These are phyloP conservation scores for Stegana nigrithorax DNA, from an alignment of 2,888 invertebrate genomes.

Conservation along the genomic window DNA sequence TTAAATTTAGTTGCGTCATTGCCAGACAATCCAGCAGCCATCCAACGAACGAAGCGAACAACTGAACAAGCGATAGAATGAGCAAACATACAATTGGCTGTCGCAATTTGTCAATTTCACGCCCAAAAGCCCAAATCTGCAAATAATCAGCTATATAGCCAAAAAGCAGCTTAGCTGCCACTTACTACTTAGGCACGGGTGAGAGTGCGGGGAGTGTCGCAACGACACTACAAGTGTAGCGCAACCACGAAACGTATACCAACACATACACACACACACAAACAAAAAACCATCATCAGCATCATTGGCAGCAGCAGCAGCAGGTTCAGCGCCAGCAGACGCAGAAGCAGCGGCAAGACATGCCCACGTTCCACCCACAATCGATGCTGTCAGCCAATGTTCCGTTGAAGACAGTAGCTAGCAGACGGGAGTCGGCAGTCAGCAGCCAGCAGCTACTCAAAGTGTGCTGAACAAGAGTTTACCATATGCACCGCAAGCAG, in stretches of 20 bases:
- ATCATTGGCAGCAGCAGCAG: background rate
- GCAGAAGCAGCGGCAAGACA: background rate
- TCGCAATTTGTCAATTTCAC: conserved; percentile 19
- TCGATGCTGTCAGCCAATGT: too few species aligned
- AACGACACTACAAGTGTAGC: background rate
- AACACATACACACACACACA: conserved; percentile 7
- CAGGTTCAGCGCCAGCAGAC: background rate
- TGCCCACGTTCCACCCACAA: too few species aligned
- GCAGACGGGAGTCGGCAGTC: too few species aligned
- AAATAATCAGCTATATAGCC: conserved; percentile 12
- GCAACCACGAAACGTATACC: conserved; percentile 3
- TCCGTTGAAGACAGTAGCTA: too few species aligned
- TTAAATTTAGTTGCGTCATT: too few species aligned
- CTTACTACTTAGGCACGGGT: too few species aligned
- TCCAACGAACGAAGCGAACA: background rate
- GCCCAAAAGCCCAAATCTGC: conserved; percentile 12
- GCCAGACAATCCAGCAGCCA: too few species aligned
- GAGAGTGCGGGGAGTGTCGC: background rate
- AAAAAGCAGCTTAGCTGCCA: background rate
- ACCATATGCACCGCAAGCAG: background rate
- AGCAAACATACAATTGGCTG: conserved; percentile 1
- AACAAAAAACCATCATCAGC: background rate
- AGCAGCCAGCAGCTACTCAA: too few species aligned
- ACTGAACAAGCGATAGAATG: background rate
- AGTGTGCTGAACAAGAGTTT: too few species aligned